Conservation (phyloP, 2,113 vertebrate genomes). For the Cochlearius cochlearius region DNA sequence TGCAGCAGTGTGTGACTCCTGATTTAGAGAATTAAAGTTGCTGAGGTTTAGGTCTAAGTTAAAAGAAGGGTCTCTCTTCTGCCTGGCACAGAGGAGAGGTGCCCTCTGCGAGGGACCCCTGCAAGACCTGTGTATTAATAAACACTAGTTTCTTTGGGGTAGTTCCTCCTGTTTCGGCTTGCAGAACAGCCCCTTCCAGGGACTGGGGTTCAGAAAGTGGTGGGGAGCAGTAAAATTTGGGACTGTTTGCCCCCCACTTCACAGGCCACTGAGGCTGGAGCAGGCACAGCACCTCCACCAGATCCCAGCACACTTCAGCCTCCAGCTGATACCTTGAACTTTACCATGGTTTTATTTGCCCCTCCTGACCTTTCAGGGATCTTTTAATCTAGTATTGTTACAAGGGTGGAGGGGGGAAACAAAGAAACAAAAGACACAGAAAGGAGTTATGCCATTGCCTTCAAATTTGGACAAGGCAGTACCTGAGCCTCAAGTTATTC, state of each 20-base stretch:
- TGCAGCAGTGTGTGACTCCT: not conserved
- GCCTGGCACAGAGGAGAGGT: rapidly evolving
- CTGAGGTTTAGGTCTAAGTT: not conserved
- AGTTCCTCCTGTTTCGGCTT: not conserved
- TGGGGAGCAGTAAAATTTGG: not conserved
- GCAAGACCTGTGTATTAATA: not conserved
- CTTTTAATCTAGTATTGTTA: not conserved
- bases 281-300: not conserved
- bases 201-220: not conserved
- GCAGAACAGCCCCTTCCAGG: not conserved
- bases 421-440: not conserved
- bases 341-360: not conserved
- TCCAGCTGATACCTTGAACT: not conserved
- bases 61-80: not conserved
- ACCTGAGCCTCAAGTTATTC: not conserved
- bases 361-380: not conserved
- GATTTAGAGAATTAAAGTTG: not conserved
- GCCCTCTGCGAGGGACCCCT: not conserved
- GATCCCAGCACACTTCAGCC: not conserved
- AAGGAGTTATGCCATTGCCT: not conserved
- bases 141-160: not conserved
- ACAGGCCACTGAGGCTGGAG: not conserved
- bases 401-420: not conserved
- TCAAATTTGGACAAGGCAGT: not conserved
- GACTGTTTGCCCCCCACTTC: not conserved